These are phyloP conservation scores for Mylabris sibirica DNA, from an alignment of 2,888 invertebrate species.

Conservation along the genomic window DNA sequence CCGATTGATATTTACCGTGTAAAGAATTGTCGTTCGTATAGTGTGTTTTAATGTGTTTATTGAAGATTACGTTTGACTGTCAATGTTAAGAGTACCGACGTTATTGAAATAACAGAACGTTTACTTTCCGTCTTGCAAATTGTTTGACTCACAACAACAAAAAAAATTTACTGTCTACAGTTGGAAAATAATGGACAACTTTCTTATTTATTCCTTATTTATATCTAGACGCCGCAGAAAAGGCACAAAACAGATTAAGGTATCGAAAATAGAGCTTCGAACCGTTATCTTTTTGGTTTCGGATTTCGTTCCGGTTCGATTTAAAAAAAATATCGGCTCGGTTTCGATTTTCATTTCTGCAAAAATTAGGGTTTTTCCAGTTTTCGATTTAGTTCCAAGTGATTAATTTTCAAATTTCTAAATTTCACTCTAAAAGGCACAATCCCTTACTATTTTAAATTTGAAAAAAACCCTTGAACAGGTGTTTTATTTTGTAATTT, in stretches of 20 bases:
- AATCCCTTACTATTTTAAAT: too few relatives aligned
- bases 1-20: constrained; percentile 8
- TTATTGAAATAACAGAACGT: neutral
- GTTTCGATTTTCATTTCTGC: too few relatives aligned
- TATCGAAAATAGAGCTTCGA: neutral
- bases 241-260: neutral
- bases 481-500: too few relatives aligned
- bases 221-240: neutral
- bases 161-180: neutral
- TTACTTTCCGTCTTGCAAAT: neutral
- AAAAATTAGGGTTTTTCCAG: too few relatives aligned
- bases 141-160: neutral
- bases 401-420: too few relatives aligned
- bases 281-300: too few relatives aligned
- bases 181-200: neutral
- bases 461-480: too few relatives aligned
- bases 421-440: too few relatives aligned
- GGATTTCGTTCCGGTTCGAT: too few relatives aligned
- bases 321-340: too few relatives aligned
- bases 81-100: constrained; percentile 2
- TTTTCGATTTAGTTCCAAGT: too few relatives aligned
- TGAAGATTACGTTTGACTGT: neutral
- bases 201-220: constrained; percentile 1
- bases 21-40: constrained; percentile 1
- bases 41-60: constrained; percentile 12